Evolutionary conservation across 2,888 invertebrate species (phyloP).

Genomic region (Cephus nigrinus): DNA sequence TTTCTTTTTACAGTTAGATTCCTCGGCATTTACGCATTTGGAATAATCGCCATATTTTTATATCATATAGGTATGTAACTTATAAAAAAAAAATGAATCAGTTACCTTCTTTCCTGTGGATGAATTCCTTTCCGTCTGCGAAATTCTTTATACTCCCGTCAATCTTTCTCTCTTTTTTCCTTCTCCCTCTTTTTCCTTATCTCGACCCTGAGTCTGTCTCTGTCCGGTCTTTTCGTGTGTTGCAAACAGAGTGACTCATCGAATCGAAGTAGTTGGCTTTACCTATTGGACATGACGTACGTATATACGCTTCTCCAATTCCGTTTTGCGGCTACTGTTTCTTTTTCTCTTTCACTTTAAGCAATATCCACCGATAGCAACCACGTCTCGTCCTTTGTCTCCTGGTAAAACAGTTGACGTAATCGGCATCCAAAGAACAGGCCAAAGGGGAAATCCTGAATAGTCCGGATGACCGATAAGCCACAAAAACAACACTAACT

Average conservation of each 20-base stretch:
- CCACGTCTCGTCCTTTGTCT: not conserved
- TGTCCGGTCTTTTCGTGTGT: not conserved
- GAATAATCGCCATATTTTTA: not conserved
- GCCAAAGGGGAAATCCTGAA: not conserved
- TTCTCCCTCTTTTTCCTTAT: not conserved
- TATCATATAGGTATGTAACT: not conserved
- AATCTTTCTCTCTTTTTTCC: not conserved
- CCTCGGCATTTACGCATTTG: not conserved
- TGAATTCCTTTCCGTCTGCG: not conserved
- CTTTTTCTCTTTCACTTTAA: not conserved
- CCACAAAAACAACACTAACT: not conserved
- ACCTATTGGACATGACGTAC: not conserved
- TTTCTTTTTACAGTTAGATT: not conserved
- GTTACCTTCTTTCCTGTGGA: not conserved
- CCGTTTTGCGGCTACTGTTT: not conserved
- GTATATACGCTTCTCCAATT: not conserved
- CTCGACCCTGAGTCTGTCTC: not conserved
- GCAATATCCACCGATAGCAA: not conserved
- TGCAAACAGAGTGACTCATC: not conserved
- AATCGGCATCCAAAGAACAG: no score
- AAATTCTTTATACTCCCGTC: not conserved
- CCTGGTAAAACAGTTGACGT: not conserved
- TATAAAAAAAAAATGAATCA: not conserved
- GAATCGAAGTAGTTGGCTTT: not conserved
- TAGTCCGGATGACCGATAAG: not conserved